Conservation (phyloP, 2,888 invertebrate genomes). For the Caenorhabditis uteleia region DNA sequence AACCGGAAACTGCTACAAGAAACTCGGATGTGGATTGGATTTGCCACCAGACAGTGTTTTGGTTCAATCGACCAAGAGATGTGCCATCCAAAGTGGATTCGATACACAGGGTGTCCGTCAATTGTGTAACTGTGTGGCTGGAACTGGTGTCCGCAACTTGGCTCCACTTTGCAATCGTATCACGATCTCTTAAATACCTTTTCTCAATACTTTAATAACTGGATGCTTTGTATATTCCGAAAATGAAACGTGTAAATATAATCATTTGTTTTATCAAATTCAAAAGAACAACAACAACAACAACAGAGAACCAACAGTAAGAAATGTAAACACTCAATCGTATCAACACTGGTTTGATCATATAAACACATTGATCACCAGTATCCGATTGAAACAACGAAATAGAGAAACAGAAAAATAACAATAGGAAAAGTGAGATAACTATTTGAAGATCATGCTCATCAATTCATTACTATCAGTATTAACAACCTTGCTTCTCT, state of each 20-base stretch:
- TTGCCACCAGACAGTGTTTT: constrained; percentile 64
- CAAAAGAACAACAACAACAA: no score
- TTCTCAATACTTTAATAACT: not conserved
- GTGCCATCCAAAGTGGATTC: constrained; percentile 62
- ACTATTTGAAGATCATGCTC: constrained; percentile 50
- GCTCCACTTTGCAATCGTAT: constrained; percentile 39
- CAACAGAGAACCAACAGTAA: no score
- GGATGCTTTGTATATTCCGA: not conserved
- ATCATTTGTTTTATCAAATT: no score
- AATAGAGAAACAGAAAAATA: constrained; percentile 8
- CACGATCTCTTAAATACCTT: constrained; percentile 28
- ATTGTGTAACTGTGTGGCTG: constrained; percentile 61
- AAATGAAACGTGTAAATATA: not conserved
- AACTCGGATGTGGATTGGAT: constrained; percentile 60
- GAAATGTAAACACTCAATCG: not conserved
- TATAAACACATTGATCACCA: not conserved
- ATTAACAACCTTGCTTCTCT: constrained; percentile 22
- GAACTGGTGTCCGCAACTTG: constrained; percentile 33
- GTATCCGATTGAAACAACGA: not conserved
- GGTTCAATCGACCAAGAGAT: constrained; percentile 61
- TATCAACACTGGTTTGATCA: not conserved
- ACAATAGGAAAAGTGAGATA: constrained; percentile 6
- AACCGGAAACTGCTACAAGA: constrained; percentile 47
- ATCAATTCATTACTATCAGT: constrained; percentile 43
- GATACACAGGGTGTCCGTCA: constrained; percentile 57